Conservation (phyloP, 2,888 invertebrate species). For the Ophion ellenae region DNA sequence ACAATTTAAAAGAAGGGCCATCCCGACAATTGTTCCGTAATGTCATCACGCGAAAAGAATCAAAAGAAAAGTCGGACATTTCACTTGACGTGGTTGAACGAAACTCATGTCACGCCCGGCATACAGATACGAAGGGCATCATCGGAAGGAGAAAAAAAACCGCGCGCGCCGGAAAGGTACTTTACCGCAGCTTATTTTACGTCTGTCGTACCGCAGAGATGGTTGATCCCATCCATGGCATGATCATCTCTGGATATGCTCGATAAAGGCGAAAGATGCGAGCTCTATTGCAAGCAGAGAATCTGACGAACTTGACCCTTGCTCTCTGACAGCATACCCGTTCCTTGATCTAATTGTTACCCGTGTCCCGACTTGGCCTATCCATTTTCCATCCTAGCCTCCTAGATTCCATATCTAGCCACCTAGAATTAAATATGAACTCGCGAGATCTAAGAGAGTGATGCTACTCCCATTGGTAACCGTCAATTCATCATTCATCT, state of each 20-base stretch:
- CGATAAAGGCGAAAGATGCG: conserved; percentile 45
- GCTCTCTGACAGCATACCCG: conserved; percentile 7
- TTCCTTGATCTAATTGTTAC: conserved; percentile 16
- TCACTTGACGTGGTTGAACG: conserved; percentile 18
- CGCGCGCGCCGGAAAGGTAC: conserved; percentile 26
- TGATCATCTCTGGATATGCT: conserved; percentile 5
- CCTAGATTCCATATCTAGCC: too few species aligned
- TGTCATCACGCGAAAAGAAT: conserved; percentile 6
- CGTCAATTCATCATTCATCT: too few species aligned
- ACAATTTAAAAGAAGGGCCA: background rate
- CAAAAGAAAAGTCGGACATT: conserved; percentile 23
- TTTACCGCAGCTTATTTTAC: conserved; percentile 24
- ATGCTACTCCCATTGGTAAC: too few species aligned
- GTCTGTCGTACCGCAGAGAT: conserved; percentile 30
- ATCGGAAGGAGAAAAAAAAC: conserved; percentile 30
- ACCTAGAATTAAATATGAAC: too few species aligned
- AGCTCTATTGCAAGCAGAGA: conserved; percentile 74
- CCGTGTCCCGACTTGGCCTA: too few species aligned
- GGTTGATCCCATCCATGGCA: conserved; percentile 12
- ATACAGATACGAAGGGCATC: conserved; percentile 52
- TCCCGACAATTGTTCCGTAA: conserved; percentile 15
- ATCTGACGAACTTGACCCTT: conserved; percentile 70
- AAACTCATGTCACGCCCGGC: conserved; percentile 39
- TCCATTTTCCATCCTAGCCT: too few species aligned
- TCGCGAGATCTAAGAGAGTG: too few species aligned